These are phyloP conservation scores for Metellina segmentata DNA, from an alignment of 2,888 invertebrate species.

Conservation along the genomic window DNA sequence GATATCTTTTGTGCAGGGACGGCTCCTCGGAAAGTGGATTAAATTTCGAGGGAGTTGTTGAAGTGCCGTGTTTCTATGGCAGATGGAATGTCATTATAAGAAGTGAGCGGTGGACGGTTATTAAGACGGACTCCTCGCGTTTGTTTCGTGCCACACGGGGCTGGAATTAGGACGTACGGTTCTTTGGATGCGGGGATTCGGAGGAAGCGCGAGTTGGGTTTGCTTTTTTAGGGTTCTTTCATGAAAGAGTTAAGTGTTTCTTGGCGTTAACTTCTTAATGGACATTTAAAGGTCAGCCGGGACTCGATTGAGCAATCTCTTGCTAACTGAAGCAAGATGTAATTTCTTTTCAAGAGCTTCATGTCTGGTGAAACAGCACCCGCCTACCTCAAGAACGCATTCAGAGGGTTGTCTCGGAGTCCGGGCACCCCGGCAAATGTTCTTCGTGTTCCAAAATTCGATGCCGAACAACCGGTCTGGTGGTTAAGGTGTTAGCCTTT, in stretches of 20 bases:
- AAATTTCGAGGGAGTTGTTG: not conserved
- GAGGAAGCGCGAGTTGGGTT: too few relatives aligned
- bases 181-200: too few relatives aligned
- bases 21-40: not conserved
- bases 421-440: too few relatives aligned
- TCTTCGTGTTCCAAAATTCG: too few relatives aligned
- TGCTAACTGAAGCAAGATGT: too few relatives aligned
- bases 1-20: not conserved
- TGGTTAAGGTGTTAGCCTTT: too few relatives aligned
- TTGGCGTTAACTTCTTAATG: not conserved
- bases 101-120: not conserved
- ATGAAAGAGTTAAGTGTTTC: not conserved
- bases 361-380: too few relatives aligned
- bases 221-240: not conserved
- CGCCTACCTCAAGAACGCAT: too few relatives aligned
- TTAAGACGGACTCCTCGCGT: not conserved
- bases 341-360: too few relatives aligned
- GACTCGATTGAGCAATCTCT: not conserved
- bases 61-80: not conserved
- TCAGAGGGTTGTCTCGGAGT: too few relatives aligned
- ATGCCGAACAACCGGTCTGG: too few relatives aligned
- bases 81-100: conserved; percentile 35
- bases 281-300: not conserved
- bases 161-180: not conserved
- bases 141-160: not conserved